Evolutionary conservation across 2,797 vertebrate genomes (phyloP).

Genomic region (Calcarius lapponicus): DNA sequence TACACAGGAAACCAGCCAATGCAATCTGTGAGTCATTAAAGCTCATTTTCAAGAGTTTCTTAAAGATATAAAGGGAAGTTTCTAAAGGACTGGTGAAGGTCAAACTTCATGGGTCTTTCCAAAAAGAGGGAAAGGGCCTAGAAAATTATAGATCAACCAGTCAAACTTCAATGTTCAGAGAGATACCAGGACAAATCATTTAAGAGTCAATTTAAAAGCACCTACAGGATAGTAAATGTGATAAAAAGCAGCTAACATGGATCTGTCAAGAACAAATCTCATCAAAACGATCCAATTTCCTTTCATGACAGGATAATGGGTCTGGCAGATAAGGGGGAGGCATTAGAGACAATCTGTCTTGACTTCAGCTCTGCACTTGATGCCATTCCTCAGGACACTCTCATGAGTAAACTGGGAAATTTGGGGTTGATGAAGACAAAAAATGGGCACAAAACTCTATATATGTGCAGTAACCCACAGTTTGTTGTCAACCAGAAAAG

Average conservation of each 20-base stretch:
- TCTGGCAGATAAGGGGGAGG: neutral
- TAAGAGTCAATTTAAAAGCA: conserved; percentile 21
- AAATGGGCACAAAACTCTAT: neutral
- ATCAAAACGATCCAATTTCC: conserved; percentile 36
- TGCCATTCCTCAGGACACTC: neutral
- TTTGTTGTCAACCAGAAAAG: neutral
- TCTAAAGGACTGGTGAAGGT: neutral
- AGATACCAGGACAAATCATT: neutral
- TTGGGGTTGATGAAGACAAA: neutral
- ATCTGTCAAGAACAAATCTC: conserved; percentile 43
- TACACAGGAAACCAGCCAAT: neutral
- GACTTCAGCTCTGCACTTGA: neutral
- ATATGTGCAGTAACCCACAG: neutral
- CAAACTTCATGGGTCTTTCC: neutral
- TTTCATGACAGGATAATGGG: neutral
- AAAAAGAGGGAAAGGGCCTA: neutral
- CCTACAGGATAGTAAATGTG: conserved; percentile 28
- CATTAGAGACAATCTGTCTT: neutral
- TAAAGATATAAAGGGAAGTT: neutral
- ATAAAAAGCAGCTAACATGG: conserved; percentile 40
- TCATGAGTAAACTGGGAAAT: neutral
- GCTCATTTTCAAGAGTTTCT: neutral
- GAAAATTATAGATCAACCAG: neutral
- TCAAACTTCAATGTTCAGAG: neutral
- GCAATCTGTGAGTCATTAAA: neutral